phyloP scores from a whole-genome alignment of 2,888 invertebrate genomes.

The Lasioglossum pauxillum region DNA sequence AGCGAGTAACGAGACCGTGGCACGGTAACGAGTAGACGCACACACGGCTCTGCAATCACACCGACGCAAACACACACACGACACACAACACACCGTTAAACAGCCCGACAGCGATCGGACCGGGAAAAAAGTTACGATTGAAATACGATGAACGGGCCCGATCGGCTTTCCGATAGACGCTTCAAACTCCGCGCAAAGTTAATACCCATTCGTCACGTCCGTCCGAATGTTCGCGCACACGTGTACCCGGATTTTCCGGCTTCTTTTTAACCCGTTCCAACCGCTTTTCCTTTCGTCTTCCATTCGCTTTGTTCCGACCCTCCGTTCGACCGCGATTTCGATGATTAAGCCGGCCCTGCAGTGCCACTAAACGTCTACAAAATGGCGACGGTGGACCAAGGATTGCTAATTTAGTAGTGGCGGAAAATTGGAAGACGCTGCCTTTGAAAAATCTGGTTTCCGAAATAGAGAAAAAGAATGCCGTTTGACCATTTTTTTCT shows the following conservation, averaged over 20 bases:
- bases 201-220: conserved; percentile 9
- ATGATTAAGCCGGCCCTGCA: neutral
- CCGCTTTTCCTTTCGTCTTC: neutral
- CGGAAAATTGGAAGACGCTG: too few relatives aligned
- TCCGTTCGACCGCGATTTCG: neutral
- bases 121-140: conserved; percentile 50
- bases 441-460: too few relatives aligned
- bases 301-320: neutral
- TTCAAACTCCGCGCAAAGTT: conserved; percentile 45
- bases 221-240: conserved; percentile 39
- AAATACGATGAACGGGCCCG: conserved; percentile 56
- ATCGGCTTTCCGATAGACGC: conserved; percentile 57
- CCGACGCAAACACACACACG: neutral
- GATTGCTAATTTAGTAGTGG: too few relatives aligned
- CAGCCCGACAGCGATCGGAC: conserved; percentile 12
- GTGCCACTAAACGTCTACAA: neutral
- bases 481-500: too few relatives aligned
- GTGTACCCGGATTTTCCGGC: conserved; percentile 39
- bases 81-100: neutral
- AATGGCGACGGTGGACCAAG: neutral
- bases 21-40: conserved; percentile 53
- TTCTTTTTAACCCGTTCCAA: neutral
- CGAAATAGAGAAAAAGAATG: too few relatives aligned
- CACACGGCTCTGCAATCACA: neutral
- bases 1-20: conserved; percentile 43